Conservation (phyloP, 2,888 invertebrate species). For the Craniophora ligustri region DNA sequence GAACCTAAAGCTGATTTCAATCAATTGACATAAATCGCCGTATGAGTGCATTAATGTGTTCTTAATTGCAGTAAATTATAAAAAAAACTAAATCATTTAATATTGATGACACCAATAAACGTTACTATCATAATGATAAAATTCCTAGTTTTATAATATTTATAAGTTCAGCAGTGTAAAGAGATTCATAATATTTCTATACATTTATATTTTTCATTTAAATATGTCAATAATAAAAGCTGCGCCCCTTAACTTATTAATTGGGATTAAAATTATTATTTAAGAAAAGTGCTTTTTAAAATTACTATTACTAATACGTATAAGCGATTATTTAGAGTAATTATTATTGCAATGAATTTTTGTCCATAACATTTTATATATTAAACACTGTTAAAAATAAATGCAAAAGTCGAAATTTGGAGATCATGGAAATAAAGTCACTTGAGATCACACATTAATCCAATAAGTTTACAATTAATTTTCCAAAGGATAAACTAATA, state of each 20-base stretch:
- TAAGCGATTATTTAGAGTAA: slow-evolving; percentile 77
- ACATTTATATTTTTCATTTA: slow-evolving; percentile 66
- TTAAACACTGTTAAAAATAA: slow-evolving; percentile 73
- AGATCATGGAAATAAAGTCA: slow-evolving; percentile 80
- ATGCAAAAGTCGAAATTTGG: slow-evolving; percentile 81
- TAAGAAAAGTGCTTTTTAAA: slow-evolving; percentile 72
- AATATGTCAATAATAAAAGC: slow-evolving; percentile 72
- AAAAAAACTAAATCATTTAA: slow-evolving; percentile 41
- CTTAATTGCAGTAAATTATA: slow-evolving; percentile 46
- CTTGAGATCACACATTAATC: slow-evolving; percentile 81
- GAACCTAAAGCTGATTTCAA: slow-evolving; percentile 21
- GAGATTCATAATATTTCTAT: slow-evolving; percentile 71
- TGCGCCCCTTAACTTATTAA: slow-evolving; percentile 77
- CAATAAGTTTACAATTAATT: slow-evolving; percentile 68
- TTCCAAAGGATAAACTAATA: slow-evolving; percentile 78
- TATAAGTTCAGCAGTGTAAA: slow-evolving; percentile 71
- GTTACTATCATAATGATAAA: slow-evolving; percentile 69
- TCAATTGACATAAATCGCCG: slow-evolving; percentile 24
- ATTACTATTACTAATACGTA: slow-evolving; percentile 77
- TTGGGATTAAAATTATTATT: slow-evolving; percentile 76
- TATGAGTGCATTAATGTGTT: slow-evolving; percentile 36
- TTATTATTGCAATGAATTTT: slow-evolving; percentile 76
- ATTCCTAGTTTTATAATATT: slow-evolving; percentile 67
- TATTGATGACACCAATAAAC: slow-evolving; percentile 59
- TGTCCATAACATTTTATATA: slow-evolving; percentile 63